These are phyloP conservation scores for Myiotriccus ornatus DNA, from an alignment of 2,797 vertebrate genomes.

Conservation along the genomic window DNA sequence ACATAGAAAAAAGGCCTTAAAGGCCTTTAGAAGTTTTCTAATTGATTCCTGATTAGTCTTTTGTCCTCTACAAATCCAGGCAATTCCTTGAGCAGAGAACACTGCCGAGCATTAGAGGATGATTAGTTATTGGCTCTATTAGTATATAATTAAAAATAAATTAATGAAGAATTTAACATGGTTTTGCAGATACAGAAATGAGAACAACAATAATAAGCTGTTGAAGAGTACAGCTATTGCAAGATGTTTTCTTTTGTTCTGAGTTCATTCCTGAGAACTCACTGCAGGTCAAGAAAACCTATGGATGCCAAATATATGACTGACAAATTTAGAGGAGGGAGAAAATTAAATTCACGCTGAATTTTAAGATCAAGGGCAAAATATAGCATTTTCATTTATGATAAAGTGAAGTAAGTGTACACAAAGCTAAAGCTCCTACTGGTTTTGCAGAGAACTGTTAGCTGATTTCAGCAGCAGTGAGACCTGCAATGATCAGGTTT, in stretches of 20 bases:
- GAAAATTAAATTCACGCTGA: slow-evolving; percentile 28
- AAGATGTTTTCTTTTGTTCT: slow-evolving; percentile 56
- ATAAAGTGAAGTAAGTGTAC: slow-evolving; percentile 2
- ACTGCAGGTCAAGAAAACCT: background rate
- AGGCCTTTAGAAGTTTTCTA: background rate
- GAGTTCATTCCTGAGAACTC: slow-evolving; percentile 32
- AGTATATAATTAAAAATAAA: slow-evolving; percentile 53
- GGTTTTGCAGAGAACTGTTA: slow-evolving; percentile 23
- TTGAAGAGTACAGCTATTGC: slow-evolving; percentile 21
- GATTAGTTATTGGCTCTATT: slow-evolving; percentile 48
- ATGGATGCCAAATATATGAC: background rate
- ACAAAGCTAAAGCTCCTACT: slow-evolving; percentile 21
- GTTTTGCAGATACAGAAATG: slow-evolving; percentile 36
- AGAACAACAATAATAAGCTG: slow-evolving; percentile 43
- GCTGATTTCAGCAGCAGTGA: slow-evolving; percentile 46
- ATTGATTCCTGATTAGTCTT: slow-evolving; percentile 51
- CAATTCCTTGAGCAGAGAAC: slow-evolving; percentile 48
- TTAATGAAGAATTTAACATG: slow-evolving; percentile 42
- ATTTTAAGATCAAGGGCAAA: slow-evolving; percentile 41
- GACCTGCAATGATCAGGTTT: background rate
- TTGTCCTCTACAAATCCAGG: slow-evolving; percentile 62
- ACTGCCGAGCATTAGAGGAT: background rate
- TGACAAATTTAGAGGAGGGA: background rate
- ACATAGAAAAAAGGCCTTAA: background rate
- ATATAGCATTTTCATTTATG: slow-evolving; percentile 25